phyloP scores from a whole-genome alignment of 2,797 vertebrate genomes.

The Sardinella longiceps region DNA sequence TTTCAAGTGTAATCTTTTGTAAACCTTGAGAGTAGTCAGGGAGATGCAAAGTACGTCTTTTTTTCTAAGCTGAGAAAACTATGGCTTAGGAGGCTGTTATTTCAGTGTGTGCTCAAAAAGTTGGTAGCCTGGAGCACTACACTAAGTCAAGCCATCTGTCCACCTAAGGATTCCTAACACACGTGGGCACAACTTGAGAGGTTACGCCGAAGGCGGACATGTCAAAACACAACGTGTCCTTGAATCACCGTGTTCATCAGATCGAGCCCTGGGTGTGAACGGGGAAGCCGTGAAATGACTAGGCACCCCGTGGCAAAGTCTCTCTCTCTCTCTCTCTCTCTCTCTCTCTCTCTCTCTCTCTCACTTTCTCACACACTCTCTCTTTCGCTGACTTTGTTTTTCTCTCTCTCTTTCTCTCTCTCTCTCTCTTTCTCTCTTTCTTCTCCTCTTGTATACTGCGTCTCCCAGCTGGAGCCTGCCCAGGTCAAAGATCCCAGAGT shows the following conservation, averaged over 20 bases:
- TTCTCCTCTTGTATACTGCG: not conserved
- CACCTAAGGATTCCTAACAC: conserved; percentile 45
- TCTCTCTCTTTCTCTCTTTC: not conserved
- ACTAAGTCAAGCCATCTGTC: conserved; percentile 53
- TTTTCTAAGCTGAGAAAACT: not conserved
- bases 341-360: not conserved
- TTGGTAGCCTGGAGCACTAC: conserved; percentile 27
- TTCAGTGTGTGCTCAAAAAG: not conserved
- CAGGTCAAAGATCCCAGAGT: not conserved
- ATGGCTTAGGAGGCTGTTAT: not conserved
- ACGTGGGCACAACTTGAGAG: conserved; percentile 53
- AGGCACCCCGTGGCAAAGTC: not conserved
- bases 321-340: conserved; percentile 9
- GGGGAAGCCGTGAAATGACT: conserved; percentile 22
- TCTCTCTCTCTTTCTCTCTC: not conserved
- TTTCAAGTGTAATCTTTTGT: not conserved
- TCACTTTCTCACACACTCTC: not conserved
- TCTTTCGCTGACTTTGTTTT: not conserved
- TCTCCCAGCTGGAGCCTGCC: not conserved
- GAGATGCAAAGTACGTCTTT: not conserved
- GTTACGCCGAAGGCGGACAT: conserved; percentile 37
- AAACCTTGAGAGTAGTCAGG: not conserved
- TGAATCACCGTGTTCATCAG: conserved; percentile 16
- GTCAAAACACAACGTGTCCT: conserved; percentile 27
- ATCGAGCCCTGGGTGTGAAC: not conserved